Percentiles rank a stretch among this genome's conserved stretches.
These are phyloP conservation scores for Trissolcus japonicus DNA, from an alignment of 2,888 invertebrate species.

Conservation along the genomic window DNA sequence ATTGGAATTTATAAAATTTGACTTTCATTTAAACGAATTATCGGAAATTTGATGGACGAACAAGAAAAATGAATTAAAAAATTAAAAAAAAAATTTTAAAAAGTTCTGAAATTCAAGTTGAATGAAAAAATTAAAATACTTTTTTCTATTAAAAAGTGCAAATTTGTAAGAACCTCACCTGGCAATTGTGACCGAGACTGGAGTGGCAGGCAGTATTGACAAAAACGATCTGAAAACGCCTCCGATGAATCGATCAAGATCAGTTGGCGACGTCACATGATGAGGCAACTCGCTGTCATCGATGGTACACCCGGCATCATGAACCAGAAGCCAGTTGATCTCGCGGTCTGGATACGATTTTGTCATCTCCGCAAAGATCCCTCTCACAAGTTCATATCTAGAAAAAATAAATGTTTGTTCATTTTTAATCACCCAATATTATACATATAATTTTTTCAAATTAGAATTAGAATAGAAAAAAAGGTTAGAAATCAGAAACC, in stretches of 20 bases:
- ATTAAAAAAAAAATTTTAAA: too few relatives aligned
- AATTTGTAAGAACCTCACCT: constrained; percentile 68
- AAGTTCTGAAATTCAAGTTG: too few relatives aligned
- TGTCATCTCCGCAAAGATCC: constrained; percentile 64
- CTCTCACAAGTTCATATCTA: constrained; percentile 67
- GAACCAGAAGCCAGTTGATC: constrained; percentile 88
- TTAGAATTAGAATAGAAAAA: too few relatives aligned
- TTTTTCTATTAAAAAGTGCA: too few relatives aligned
- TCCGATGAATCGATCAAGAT: constrained; percentile 81
- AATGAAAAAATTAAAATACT: too few relatives aligned
- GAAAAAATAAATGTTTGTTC: neutral
- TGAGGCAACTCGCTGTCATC: constrained; percentile 91
- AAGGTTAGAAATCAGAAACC: too few relatives aligned
- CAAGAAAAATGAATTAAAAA: too few relatives aligned
- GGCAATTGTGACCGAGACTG: constrained; percentile 87
- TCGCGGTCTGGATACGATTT: constrained; percentile 79
- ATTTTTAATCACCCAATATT: too few relatives aligned
- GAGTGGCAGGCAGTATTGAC: constrained; percentile 79
- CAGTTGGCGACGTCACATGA: constrained; percentile 84
- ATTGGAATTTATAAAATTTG: too few relatives aligned
- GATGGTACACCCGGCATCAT: constrained; percentile 91
- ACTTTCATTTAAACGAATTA: too few relatives aligned
- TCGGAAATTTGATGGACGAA: too few relatives aligned
- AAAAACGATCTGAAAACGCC: constrained; percentile 80
- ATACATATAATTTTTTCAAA: too few relatives aligned